Base-by-base conservation (phyloP, 1,140 invertebrate genomes). In the Drosophila ohnishii region DNA sequence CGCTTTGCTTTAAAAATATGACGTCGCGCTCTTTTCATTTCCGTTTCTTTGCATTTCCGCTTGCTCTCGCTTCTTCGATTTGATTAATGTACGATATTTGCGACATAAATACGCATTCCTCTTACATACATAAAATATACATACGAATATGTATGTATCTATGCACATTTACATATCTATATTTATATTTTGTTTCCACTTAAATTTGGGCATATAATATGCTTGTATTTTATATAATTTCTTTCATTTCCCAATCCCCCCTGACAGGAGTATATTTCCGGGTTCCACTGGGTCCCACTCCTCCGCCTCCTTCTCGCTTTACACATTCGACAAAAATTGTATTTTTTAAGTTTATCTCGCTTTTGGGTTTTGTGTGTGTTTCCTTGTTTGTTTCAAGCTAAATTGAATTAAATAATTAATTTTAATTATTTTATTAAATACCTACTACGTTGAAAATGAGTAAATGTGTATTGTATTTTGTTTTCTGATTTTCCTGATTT, bases 211-310 rank as follows among this genome's bases (percentile, higher is more conserved):
- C 67, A 65, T 57, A 39, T 50, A 40, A 44, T 50, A 53, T 69
- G 78, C 58, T 51, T 78, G 77, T 86, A 85, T 81, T 85, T 85
- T 78, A 71, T 78, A 85, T 80, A 64, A 85, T 84, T 80, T 80
- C 75, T 80, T 83, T 83, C 80, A 64, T 37, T 56, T 56, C 28
- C 22, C 47, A 28, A 13, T 22, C 16, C 37, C 44, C 11, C 34
- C n/a, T 9, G 11, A 19, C 11, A 22, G 30, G 32, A 53, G 13
- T 35, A 35, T 6, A 19, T 34, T 34, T 51, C 55, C n/a, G 55
- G 57, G 37, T 44, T 45, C 61, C 67, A 55, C 76, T 79, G 37
- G 28, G 25, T 32, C 40, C 42, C 19, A 11, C 28, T 42, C 13
- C 19, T 45, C 37, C 25, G 5, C 5, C 25, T 19, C 16, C 6